Evolutionary conservation across 2,888 invertebrate genomes (phyloP).

Genomic region (Scelioninae gen. 2): DNA sequence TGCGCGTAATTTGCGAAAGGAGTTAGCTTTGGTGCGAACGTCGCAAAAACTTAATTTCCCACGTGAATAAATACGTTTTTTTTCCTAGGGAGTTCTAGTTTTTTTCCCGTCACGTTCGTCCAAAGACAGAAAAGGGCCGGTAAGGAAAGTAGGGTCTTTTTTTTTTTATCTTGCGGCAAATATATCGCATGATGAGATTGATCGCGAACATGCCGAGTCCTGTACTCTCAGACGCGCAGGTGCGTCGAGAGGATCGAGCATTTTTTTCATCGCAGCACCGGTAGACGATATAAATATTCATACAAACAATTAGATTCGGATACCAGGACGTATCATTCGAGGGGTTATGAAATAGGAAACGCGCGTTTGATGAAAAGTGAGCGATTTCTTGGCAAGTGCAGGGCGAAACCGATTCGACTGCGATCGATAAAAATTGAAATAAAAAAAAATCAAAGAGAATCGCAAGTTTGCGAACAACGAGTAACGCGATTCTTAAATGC

Average conservation of each 20-base stretch:
- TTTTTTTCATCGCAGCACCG: constrained; percentile 19
- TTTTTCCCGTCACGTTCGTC: constrained; percentile 44
- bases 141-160: constrained; percentile 58
- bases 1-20: constrained; percentile 43
- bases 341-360: too few relatives aligned
- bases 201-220: constrained; percentile 55
- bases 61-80: constrained; percentile 59
- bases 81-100: constrained; percentile 42
- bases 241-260: constrained; percentile 54
- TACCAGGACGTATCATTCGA: constrained; percentile 37
- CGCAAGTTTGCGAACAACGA: too few relatives aligned
- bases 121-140: constrained; percentile 58
- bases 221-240: constrained; percentile 52
- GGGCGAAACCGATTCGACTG: too few relatives aligned
- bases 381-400: too few relatives aligned
- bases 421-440: too few relatives aligned
- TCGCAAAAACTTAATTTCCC: constrained; percentile 59
- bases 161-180: constrained; percentile 50
- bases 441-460: too few relatives aligned
- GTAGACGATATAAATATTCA: constrained; percentile 48
- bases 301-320: constrained; percentile 41
- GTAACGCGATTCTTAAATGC: too few relatives aligned
- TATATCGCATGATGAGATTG: constrained; percentile 58
- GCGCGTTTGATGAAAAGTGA: too few relatives aligned
- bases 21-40: constrained; percentile 57